Percentiles rank a stretch among this genome's conserved stretches.
Evolutionary conservation across 2,888 invertebrate species (phyloP).

Genomic region (Mesopsocus fuscifrons): DNA sequence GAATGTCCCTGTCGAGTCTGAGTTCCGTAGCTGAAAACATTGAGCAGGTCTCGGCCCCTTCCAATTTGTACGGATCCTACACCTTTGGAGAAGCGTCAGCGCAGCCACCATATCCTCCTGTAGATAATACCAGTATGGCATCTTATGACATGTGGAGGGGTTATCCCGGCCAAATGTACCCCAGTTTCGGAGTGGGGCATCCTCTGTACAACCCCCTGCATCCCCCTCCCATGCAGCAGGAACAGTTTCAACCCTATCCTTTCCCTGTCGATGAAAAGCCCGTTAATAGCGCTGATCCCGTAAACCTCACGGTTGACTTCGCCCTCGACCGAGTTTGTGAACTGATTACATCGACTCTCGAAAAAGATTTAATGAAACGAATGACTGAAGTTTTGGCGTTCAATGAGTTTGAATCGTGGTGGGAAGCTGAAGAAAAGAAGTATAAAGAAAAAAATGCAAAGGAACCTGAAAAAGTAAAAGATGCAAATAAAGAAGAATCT

Average conservation of each 20-base stretch:
- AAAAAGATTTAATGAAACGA: constrained; percentile 85
- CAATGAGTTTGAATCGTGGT: constrained; percentile 85
- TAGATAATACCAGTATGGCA: too few relatives aligned
- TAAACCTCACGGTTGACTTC: too few relatives aligned
- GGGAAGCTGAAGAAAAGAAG: constrained; percentile 43
- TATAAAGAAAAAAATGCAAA: constrained; percentile 21
- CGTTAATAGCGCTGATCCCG: too few relatives aligned
- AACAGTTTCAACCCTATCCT: too few relatives aligned
- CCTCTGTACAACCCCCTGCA: too few relatives aligned
- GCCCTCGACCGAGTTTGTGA: constrained; percentile 67
- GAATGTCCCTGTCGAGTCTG: constrained; percentile 66
- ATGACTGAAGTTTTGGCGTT: constrained; percentile 93
- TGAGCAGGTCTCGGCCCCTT: constrained; percentile 30
- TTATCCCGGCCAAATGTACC: too few relatives aligned
- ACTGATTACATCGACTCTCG: constrained; percentile 78
- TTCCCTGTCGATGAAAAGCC: too few relatives aligned
- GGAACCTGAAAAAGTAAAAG: constrained; percentile 21
- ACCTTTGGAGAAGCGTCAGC: background rate
- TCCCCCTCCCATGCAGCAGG: too few relatives aligned
- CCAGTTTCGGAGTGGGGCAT: too few relatives aligned
- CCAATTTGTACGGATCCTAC: background rate
- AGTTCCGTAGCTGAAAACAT: constrained; percentile 77
- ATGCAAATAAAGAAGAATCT: constrained; percentile 16
- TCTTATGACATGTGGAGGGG: too few relatives aligned
- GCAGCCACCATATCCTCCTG: too few relatives aligned